Evolutionary conservation across 2,888 invertebrate genomes (phyloP).

Genomic region (Autographa pulchrina): DNA sequence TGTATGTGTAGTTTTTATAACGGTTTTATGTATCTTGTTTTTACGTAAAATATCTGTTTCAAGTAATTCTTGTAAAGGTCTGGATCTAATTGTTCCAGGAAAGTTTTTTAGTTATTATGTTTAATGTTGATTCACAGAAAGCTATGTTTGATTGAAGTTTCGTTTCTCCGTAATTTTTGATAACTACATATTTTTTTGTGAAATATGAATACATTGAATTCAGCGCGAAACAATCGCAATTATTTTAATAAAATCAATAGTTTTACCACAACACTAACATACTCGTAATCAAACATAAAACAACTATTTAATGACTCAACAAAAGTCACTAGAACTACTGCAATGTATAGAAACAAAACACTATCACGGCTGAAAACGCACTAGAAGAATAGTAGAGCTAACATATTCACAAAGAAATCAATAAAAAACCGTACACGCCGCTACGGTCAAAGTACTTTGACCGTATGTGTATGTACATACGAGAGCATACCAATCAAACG

Average conservation of each 20-base stretch:
- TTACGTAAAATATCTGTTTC: neutral
- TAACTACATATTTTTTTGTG: neutral
- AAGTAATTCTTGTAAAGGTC: neutral
- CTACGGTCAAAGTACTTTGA: constrained; percentile 38
- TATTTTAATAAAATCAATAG: too few relatives aligned
- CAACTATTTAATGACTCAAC: too few relatives aligned
- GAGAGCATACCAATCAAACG: constrained; percentile 65
- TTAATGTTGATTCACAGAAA: neutral
- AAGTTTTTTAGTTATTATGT: neutral
- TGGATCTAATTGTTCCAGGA: neutral
- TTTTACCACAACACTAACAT: neutral
- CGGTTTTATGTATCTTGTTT: neutral
- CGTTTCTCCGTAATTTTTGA: neutral
- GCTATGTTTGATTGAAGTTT: neutral
- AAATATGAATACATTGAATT: neutral
- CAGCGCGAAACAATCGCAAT: too few relatives aligned
- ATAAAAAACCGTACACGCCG: constrained; percentile 19
- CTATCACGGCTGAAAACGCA: neutral
- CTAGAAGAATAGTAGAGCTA: neutral
- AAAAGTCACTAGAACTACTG: too few relatives aligned
- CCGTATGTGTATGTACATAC: too few relatives aligned
- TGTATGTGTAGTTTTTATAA: constrained; percentile 7
- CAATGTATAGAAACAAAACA: neutral
- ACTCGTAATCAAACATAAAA: neutral
- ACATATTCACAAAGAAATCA: constrained; percentile 23